Evolutionary conservation across 2,113 vertebrate species (phyloP).

Genomic region (Planiliza haematocheilus): DNA sequence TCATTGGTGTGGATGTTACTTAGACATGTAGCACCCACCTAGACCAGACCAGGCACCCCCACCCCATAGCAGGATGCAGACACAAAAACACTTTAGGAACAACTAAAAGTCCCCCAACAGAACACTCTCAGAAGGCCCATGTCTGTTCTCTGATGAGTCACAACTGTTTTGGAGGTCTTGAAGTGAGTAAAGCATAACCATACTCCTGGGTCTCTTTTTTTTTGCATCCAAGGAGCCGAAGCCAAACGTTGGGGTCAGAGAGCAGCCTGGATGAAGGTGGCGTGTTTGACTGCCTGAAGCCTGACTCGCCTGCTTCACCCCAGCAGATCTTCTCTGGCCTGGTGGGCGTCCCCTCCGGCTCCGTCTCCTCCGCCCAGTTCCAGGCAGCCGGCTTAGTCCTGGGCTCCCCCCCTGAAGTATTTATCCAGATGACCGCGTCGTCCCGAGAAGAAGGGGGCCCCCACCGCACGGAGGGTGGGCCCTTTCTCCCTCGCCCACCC

Average conservation of each 20-base stretch:
- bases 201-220: too few relatives aligned
- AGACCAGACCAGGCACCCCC: too few relatives aligned
- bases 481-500: constrained; percentile 86
- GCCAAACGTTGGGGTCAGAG: constrained; percentile 92
- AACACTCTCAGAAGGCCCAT: too few relatives aligned
- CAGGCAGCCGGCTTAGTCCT: constrained; percentile 91
- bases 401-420: constrained; percentile 91
- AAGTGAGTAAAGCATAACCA: too few relatives aligned
- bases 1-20: too few relatives aligned
- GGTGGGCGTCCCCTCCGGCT: constrained; percentile 86
- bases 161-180: too few relatives aligned
- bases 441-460: constrained; percentile 89
- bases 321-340: constrained; percentile 93
- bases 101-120: too few relatives aligned
- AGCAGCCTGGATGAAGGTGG: constrained; percentile 91
- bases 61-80: too few relatives aligned
- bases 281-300: constrained; percentile 94
- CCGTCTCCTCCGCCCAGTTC: constrained; percentile 87
- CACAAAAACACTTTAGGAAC: too few relatives aligned
- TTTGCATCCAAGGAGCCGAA: constrained; percentile 85
- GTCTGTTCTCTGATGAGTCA: too few relatives aligned
- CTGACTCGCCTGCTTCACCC: constrained; percentile 85
- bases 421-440: constrained; percentile 92
- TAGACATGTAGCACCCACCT: too few relatives aligned
- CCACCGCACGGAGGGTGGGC: constrained; percentile 82